These are phyloP conservation scores for Nemopilema nomurai DNA, from an alignment of 30 jellyfish, hydroid and myxozoan species.

Conservation along the genomic window DNA sequence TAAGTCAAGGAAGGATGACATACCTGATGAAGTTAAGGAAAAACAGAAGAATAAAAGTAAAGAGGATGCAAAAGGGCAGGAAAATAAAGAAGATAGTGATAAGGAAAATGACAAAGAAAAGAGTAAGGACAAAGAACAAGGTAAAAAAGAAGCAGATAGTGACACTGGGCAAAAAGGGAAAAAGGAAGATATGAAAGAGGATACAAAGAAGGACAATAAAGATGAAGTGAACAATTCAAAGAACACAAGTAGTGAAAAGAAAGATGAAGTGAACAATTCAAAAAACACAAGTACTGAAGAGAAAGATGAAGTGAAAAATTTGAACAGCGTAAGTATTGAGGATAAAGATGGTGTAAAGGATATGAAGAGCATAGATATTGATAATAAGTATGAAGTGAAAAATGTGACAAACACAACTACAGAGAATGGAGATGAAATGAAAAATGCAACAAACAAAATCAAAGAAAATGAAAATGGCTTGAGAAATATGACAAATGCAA, in stretches of 20 bases:
- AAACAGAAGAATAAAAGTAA: not conserved
- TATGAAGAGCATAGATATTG: not conserved
- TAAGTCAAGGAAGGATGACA: not conserved
- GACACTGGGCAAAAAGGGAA: not conserved
- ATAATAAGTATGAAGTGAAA: not conserved
- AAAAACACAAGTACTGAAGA: not conserved
- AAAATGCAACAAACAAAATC: too few relatives aligned
- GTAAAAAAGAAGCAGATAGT: not conserved
- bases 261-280: not conserved
- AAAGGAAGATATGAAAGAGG: not conserved
- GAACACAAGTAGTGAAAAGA: constrained; percentile 1
- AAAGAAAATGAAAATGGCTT: too few relatives aligned
- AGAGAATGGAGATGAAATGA: too few relatives aligned
- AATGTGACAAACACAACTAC: not conserved
- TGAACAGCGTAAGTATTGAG: not conserved
- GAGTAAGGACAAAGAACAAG: not conserved
- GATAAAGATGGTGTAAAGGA: not conserved
- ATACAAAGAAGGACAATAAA: not conserved
- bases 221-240: constrained; percentile 3
- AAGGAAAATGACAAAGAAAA: not conserved
- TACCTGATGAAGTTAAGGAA: constrained; percentile 8
- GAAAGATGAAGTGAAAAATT: not conserved
- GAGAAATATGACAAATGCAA: too few relatives aligned
- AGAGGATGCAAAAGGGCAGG: not conserved
- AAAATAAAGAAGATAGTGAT: constrained; percentile 3